These are phyloP conservation scores for Coregonus clupeaformis DNA, from an alignment of 2,113 vertebrate species.

Conservation along the genomic window DNA sequence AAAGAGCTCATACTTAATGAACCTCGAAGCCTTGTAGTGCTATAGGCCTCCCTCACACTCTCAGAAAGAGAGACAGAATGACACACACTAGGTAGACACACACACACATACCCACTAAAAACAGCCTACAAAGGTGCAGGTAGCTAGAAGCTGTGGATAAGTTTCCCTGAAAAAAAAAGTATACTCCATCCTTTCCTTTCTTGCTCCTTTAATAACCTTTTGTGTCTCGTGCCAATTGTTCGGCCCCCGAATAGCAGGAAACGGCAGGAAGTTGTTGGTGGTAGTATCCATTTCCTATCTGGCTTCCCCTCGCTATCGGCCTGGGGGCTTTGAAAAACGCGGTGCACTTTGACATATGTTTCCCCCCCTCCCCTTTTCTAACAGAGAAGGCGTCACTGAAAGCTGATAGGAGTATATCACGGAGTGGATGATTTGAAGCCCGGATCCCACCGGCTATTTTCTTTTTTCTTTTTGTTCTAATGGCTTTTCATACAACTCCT, in stretches of 20 bases:
- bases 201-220: slow-evolving; percentile 34
- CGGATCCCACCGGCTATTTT: slow-evolving; percentile 15
- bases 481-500: slow-evolving; percentile 40
- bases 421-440: slow-evolving; percentile 24
- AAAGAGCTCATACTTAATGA: neutral
- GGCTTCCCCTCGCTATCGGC: slow-evolving; percentile 59
- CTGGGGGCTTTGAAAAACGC: slow-evolving; percentile 55
- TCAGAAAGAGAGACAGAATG: neutral
- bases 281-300: slow-evolving; percentile 79
- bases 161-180: neutral
- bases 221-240: slow-evolving; percentile 45
- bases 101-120: neutral
- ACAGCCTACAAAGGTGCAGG: neutral
- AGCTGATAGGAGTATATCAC: slow-evolving; percentile 39
- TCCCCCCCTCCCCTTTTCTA: slow-evolving; percentile 1
- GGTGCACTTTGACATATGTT: slow-evolving; percentile 44
- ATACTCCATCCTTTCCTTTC: slow-evolving; percentile 6
- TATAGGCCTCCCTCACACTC: neutral
- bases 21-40: neutral
- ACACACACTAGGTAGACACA: slow-evolving; percentile 7
- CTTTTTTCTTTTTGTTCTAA: neutral
- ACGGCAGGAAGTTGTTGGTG: slow-evolving; percentile 83
- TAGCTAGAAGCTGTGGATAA: no score
- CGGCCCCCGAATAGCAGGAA: slow-evolving; percentile 69
- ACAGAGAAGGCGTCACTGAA: slow-evolving; percentile 47